Conservation (phyloP, 2,888 invertebrate genomes). For the Psylliodes chrysocephalus region DNA sequence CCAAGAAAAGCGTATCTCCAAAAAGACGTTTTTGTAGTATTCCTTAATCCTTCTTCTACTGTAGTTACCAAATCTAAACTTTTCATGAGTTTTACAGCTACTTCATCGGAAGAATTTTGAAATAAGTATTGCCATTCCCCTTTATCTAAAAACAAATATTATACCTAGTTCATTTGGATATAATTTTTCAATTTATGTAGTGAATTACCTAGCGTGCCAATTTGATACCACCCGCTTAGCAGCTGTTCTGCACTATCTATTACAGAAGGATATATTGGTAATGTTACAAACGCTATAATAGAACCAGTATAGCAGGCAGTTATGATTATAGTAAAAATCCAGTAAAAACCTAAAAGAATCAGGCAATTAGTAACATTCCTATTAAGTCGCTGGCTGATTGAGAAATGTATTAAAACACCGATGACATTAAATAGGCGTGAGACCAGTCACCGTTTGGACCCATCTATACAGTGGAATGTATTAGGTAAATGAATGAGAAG, state of each 20-base stretch:
- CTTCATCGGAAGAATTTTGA: conserved; percentile 73
- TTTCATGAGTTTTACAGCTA: conserved; percentile 71
- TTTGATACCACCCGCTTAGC: conserved; percentile 73
- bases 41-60: conserved; percentile 75
- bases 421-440: no score
- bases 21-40: conserved; percentile 79
- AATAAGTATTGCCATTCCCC: conserved; percentile 84
- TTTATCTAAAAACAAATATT: conserved; percentile 66
- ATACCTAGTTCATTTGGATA: not conserved
- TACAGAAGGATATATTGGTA: conserved; percentile 80
- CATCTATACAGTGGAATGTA: no score
- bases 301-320: conserved; percentile 87
- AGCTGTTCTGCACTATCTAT: conserved; percentile 77
- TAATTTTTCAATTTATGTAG: not conserved
- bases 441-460: no score
- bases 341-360: conserved; percentile 75
- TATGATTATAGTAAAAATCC: conserved; percentile 87
- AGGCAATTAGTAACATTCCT: not conserved
- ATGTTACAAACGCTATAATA: conserved; percentile 84
- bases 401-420: no score
- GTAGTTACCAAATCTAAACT: conserved; percentile 75
- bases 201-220: conserved; percentile 74
- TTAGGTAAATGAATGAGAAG: no score
- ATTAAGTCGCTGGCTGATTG: no score
- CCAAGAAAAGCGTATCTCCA: conserved; percentile 84